phyloP scores from a whole-genome alignment of 2,797 vertebrate genomes.

The Platalea minor region DNA sequence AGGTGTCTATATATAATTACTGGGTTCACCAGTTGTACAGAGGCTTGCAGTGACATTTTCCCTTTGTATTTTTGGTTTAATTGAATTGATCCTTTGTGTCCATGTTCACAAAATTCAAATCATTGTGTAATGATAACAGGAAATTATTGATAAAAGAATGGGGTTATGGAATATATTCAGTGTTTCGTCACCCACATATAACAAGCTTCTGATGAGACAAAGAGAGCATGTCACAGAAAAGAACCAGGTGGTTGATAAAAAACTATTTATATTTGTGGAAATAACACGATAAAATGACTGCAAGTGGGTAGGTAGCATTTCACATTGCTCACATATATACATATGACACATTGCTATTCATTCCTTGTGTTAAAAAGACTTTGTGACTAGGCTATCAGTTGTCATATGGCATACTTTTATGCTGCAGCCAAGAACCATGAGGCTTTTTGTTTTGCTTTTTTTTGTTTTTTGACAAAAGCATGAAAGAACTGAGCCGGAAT shows the following conservation, averaged over 20 bases:
- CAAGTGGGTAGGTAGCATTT: conserved; percentile 13
- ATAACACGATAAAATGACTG: conserved; percentile 3
- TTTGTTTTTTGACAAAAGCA: not conserved
- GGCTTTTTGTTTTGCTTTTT: not conserved
- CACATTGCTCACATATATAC: not conserved
- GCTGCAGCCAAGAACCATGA: not conserved
- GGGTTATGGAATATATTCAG: not conserved
- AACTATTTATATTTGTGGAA: conserved; percentile 48
- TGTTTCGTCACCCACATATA: conserved; percentile 21
- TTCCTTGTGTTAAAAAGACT: not conserved
- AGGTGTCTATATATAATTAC: conserved; percentile 57
- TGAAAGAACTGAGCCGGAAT: not conserved
- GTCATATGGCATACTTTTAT: not conserved
- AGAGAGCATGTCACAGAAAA: conserved; percentile 22
- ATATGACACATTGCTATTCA: conserved; percentile 5
- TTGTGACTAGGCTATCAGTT: conserved; percentile 13
- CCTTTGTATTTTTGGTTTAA: conserved; percentile 39
- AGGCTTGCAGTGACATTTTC: conserved; percentile 37
- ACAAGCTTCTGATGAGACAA: conserved; percentile 14
- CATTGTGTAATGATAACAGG: conserved; percentile 43
- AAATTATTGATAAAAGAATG: conserved; percentile 53
- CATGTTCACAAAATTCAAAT: conserved; percentile 56
- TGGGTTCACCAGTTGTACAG: conserved; percentile 31
- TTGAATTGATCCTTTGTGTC: conserved; percentile 47
- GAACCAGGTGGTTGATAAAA: conserved; percentile 27